phyloP scores from a whole-genome alignment of 1,140 invertebrate species.

The Cephus cinctus region DNA sequence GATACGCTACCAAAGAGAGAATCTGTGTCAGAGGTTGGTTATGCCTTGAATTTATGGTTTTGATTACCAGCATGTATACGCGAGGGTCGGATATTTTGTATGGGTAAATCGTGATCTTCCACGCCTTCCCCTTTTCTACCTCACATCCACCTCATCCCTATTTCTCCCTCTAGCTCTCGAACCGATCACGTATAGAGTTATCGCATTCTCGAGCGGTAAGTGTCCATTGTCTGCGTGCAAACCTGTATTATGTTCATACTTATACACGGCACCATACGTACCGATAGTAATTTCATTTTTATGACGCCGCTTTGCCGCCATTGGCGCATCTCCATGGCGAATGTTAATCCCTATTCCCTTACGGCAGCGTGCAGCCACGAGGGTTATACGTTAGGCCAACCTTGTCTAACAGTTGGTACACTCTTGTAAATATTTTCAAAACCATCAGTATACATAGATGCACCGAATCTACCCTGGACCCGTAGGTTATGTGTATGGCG shows the following conservation, averaged over 20 bases:
- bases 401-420: too few relatives aligned
- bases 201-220: slow-evolving; percentile 36
- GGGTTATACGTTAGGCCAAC: too few relatives aligned
- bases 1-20: slow-evolving; percentile 16
- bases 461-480: too few relatives aligned
- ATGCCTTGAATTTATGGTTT: slow-evolving; percentile 41
- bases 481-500: too few relatives aligned
- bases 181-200: slow-evolving; percentile 40
- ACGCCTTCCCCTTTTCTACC: slow-evolving; percentile 28
- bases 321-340: too few relatives aligned
- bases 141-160: slow-evolving; percentile 11
- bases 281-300: slow-evolving; percentile 31
- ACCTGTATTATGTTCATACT: slow-evolving; percentile 20
- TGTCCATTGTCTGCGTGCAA: slow-evolving; percentile 41
- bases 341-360: too few relatives aligned
- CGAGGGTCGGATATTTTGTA: slow-evolving; percentile 39
- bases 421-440: too few relatives aligned
- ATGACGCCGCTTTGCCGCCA: too few relatives aligned
- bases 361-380: too few relatives aligned
- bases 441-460: too few relatives aligned
- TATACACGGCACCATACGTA: slow-evolving; percentile 9
- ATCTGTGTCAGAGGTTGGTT: slow-evolving; percentile 44
- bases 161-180: slow-evolving; percentile 16
- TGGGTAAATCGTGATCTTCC: slow-evolving; percentile 47
- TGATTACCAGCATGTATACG: slow-evolving; percentile 37